Base-by-base conservation (phyloP, 35 echinoderm and acorn worm genomes). In the Ophiothrix spiculata region DNA sequence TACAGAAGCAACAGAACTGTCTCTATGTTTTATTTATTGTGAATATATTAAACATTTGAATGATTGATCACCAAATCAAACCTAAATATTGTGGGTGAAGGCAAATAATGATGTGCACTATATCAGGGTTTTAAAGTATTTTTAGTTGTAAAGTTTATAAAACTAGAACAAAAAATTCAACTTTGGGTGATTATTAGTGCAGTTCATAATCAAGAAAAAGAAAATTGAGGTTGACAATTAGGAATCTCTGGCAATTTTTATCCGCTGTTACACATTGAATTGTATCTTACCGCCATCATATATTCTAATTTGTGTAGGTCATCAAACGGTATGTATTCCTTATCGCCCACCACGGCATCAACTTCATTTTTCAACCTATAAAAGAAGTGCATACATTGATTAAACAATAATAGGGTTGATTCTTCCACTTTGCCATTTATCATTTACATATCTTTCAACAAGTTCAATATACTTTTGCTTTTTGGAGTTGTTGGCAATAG, bases 301-400 rank as follows among this genome's bases (percentile, higher is more conserved):
- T 90, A 94, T 79, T 94, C 88, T 39, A 94, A 77, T 79, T 90
- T 94, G 35, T 46, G 54, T 17, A 94, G 31, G 49, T 94, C 88
- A 34, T 78, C 76, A 86, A 83, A 94, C 1, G 60, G 41, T 33
- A 94, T 90, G 60, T 21, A 35, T 11, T 76, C 37, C 33, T 90
- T 90, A 25, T 75, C 28, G 33, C 88, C 88, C 54, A 90, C 17
- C 1, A 90, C 88, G 16, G 84, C 75, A 63, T 94, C 92, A 15
- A 94, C 42, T 79, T 94, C 92, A 60, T 38, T 82, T 60, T 84
- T 84, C 45, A 84, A 23, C 14, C 81, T 84, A 56, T 74, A 21
- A 80, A 39, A 17, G 78, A 32, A 32, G 25, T 29, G 64, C 14
- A 74, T 32, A 74, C 64, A 74, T 74, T 74, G n/a, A 21, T 74